phyloP scores from a whole-genome alignment of 2,113 vertebrate species.

The Marcusenius ussheri region DNA sequence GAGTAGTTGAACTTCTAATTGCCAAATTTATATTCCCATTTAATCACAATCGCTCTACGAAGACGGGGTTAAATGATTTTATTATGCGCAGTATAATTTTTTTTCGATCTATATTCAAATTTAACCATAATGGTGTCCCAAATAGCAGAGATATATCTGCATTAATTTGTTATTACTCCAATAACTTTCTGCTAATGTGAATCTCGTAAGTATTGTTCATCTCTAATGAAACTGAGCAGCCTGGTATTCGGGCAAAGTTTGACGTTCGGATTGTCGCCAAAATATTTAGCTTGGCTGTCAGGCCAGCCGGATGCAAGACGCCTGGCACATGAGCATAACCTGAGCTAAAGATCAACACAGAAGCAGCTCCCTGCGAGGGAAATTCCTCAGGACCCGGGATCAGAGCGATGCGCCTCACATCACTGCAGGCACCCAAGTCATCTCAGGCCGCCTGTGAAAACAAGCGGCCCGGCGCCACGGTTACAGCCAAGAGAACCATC shows the following conservation, averaged over 20 bases:
- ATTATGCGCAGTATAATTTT: constrained; percentile 4
- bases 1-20: constrained; percentile 10
- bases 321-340: background rate
- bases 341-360: background rate
- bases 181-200: constrained; percentile 4
- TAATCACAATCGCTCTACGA: background rate
- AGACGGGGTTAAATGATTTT: constrained; percentile 7
- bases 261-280: background rate
- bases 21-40: constrained; percentile 8
- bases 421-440: background rate
- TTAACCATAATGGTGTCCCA: background rate
- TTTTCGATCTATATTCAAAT: constrained; percentile 1
- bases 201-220: background rate
- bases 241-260: background rate
- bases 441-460: background rate
- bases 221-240: background rate
- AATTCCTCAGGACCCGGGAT: background rate
- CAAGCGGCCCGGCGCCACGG: background rate
- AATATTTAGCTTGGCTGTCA: background rate
- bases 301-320: background rate
- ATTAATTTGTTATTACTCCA: constrained; percentile 13
- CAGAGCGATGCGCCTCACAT: background rate
- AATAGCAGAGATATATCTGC: background rate
- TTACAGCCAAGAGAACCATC: background rate
- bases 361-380: background rate